phyloP scores from a whole-genome alignment of 2,113 vertebrate species.

The Romanogobio albipinnatus region DNA sequence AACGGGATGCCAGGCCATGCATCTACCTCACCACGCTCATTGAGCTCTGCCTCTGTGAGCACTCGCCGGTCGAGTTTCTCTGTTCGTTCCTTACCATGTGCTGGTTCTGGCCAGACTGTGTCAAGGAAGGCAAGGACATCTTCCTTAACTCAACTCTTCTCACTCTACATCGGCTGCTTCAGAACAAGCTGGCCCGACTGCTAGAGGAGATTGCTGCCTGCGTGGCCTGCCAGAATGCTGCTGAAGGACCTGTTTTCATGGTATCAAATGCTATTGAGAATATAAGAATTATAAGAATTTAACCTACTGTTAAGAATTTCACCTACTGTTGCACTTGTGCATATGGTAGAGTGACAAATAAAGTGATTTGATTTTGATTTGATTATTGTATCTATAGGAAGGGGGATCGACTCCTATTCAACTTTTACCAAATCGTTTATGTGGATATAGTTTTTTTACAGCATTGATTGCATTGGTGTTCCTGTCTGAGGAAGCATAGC shows the following conservation, averaged over 20 bases:
- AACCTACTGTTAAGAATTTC: too few species aligned
- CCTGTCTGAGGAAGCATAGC: background rate
- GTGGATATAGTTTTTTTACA: background rate
- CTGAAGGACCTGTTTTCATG: constrained; percentile 59
- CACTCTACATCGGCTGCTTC: constrained; percentile 65
- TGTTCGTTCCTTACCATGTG: constrained; percentile 69
- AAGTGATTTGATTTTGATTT: too few species aligned
- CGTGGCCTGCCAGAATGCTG: constrained; percentile 62
- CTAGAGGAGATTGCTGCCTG: constrained; percentile 66
- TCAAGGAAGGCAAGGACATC: constrained; percentile 64
- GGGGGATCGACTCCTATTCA: background rate
- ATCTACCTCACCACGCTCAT: constrained; percentile 63
- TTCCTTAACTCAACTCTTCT: constrained; percentile 70
- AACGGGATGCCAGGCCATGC: constrained; percentile 44
- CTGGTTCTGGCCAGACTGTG: constrained; percentile 64
- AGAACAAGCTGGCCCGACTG: constrained; percentile 66
- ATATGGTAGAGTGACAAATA: too few species aligned
- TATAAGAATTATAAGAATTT: too few species aligned
- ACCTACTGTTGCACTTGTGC: too few species aligned
- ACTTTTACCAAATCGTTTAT: background rate
- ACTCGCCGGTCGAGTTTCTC: constrained; percentile 60
- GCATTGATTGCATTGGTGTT: background rate
- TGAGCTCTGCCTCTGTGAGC: constrained; percentile 64
- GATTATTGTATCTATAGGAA: background rate
- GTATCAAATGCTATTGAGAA: constrained; percentile 66